Evolutionary conservation across 2,113 vertebrate species (phyloP).

Genomic region (Trematocara macrostoma): DNA sequence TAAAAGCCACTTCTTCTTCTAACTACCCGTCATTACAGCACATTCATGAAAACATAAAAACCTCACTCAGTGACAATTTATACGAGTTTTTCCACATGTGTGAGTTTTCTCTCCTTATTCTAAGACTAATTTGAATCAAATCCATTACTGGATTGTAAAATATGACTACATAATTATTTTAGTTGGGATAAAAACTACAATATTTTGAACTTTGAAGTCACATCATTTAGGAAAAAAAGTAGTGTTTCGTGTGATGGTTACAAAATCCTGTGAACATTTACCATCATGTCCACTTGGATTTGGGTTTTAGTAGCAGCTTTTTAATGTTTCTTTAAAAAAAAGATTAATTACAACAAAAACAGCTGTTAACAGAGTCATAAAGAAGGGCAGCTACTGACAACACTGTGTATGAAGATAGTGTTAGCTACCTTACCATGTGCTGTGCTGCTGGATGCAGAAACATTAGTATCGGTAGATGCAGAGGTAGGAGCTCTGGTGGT

Average conservation of each 20-base stretch:
- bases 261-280: not conserved
- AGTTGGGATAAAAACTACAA: not conserved
- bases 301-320: not conserved
- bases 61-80: not conserved
- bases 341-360: not conserved
- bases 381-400: not conserved
- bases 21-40: not conserved
- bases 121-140: not conserved
- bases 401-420: not conserved
- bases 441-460: not conserved
- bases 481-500: not conserved
- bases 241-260: not conserved
- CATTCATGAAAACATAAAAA: not conserved
- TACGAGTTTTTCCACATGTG: not conserved
- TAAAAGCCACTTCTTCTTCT: not conserved
- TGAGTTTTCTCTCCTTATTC: not conserved
- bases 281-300: not conserved
- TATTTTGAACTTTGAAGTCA: not conserved
- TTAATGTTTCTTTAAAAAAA: not conserved
- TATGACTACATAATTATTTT: not conserved
- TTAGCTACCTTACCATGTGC: conserved; percentile 29
- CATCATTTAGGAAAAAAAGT: not conserved
- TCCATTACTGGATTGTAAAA: not conserved
- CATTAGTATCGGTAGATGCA: not conserved
- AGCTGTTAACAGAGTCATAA: not conserved